phyloP scores from a whole-genome alignment of 2,113 vertebrate genomes.

The Myiozetetes cayanensis region DNA sequence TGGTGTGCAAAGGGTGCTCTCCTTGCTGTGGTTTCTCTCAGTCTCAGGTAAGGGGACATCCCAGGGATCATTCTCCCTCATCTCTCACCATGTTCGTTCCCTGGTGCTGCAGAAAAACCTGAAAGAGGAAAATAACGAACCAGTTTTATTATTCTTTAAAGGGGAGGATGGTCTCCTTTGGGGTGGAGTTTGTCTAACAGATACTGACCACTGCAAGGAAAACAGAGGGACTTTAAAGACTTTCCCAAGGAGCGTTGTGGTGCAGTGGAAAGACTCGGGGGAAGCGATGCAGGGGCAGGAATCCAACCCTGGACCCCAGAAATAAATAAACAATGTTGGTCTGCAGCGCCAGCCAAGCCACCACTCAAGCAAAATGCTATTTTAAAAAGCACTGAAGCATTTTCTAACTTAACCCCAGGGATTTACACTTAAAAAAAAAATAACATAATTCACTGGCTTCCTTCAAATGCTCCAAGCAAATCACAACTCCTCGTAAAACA shows the following conservation, averaged over 20 bases:
- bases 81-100: rapidly evolving
- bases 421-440: neutral
- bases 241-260: rapidly evolving
- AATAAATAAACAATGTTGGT: rapidly evolving
- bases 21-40: rapidly evolving
- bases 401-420: neutral
- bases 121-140: neutral
- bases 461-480: neutral
- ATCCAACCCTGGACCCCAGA: neutral
- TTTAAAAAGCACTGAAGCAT: constrained; percentile 40
- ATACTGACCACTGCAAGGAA: neutral
- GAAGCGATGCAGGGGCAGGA: rapidly evolving
- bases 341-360: neutral
- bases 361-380: neutral
- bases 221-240: neutral
- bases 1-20: rapidly evolving
- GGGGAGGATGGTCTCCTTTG: neutral
- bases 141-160: neutral
- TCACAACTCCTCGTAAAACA: neutral
- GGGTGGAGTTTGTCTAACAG: neutral
- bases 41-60: rapidly evolving
- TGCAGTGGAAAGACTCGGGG: rapidly evolving
- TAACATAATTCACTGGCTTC: neutral
- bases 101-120: rapidly evolving
- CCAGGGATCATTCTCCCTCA: rapidly evolving